Base-by-base conservation (phyloP, 2,113 vertebrate genomes). In the Naja naja region DNA sequence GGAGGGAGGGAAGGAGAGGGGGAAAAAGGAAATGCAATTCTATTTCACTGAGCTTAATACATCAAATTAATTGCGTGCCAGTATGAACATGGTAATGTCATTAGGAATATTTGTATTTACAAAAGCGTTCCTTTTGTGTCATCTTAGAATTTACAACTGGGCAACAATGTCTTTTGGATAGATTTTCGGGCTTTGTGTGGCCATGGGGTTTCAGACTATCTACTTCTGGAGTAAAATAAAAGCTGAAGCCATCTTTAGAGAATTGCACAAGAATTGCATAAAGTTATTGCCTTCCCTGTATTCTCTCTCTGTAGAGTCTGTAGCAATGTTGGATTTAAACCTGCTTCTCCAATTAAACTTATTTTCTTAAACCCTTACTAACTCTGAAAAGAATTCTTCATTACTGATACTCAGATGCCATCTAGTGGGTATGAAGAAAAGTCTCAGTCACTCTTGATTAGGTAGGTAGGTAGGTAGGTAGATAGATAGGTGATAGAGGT, bases 341-440 rank as follows among this genome's bases (percentile, higher is more conserved):
- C 88, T 54, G 90, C 90, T 94, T 94, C 92, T 94, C 60, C 69
- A 87, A 39, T 56, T 91, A 89, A 81, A 45, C 91, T 87, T 92
- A 47, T 91, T 95, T 34, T 85, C 4, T 90, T n/a, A 8, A 91
- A 89, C 30, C n/a, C 58, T 81, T 64, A 9, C 88, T 85, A 92
- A 87, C 20, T 81, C 34, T 22, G 11, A 12, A 92, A 64, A 95
- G 43, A 88, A n/a, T 81, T 1, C 88, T 43, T 55, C 94, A 97
- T 97, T 96, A 47, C 56, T 97, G 95, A 95, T 92, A 86, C 95
- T 90, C 89, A 96, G 81, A 96, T 97, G 97, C 97, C 97, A 97
- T 94, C 98, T 97, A 97, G 97, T 96, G 98, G 97, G 58, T 1
- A 0, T 43, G 85, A 86, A 23, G 25, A 87, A 92, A 94, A 97